These are phyloP conservation scores for Chamaetylas fuelleborni DNA, from an alignment of 2,113 vertebrate species.

Conservation along the genomic window DNA sequence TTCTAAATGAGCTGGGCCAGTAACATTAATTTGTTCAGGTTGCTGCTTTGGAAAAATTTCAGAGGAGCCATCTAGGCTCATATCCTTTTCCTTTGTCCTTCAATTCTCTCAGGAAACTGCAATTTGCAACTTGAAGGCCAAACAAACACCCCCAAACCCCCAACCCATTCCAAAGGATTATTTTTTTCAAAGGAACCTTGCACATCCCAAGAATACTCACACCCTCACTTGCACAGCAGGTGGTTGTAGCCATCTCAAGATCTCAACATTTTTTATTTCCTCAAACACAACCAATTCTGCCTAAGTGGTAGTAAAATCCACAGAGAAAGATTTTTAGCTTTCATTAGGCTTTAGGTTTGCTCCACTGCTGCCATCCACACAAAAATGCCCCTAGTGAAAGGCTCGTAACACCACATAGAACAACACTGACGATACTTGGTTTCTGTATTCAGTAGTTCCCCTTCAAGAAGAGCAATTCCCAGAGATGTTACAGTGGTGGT, in stretches of 20 bases:
- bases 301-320: not conserved
- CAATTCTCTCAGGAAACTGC: rapidly evolving
- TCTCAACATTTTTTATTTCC: not conserved
- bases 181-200: not conserved
- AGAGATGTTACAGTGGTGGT: not conserved
- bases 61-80: not conserved
- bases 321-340: not conserved
- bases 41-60: not conserved
- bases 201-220: not conserved
- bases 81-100: not conserved
- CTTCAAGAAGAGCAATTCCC: not conserved
- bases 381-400: not conserved
- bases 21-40: not conserved
- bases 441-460: not conserved
- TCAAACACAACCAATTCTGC: not conserved
- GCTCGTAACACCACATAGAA: not conserved
- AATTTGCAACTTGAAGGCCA: not conserved
- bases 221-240: not conserved
- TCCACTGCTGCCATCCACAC: not conserved
- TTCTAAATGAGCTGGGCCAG: not conserved
- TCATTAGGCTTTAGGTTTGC: not conserved
- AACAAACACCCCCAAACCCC: not conserved
- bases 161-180: not conserved
- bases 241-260: not conserved
- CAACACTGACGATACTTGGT: not conserved